These are phyloP conservation scores for Ramphastos sulfuratus DNA, from an alignment of 2,113 vertebrate species.

Conservation along the genomic window DNA sequence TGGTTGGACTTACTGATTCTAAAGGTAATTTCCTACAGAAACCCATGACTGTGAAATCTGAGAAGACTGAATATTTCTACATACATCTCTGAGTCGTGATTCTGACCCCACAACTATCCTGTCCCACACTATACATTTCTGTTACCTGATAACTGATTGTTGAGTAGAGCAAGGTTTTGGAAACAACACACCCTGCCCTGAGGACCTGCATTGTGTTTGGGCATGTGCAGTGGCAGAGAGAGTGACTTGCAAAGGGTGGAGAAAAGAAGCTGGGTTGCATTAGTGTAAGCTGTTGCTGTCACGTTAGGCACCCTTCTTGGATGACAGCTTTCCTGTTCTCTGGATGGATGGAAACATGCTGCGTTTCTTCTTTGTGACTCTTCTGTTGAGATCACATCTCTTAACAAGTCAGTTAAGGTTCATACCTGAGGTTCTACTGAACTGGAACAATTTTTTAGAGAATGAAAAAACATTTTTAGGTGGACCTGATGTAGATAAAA, in stretches of 20 bases:
- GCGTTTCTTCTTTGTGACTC: not conserved
- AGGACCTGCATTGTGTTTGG: not conserved
- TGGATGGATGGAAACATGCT: not conserved
- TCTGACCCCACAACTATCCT: not conserved
- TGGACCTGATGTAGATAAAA: not conserved
- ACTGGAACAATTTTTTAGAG: not conserved
- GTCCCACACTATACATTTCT: not conserved
- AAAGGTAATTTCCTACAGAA: too few relatives aligned
- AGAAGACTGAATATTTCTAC: not conserved
- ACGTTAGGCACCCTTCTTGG: not conserved
- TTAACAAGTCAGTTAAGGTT: not conserved
- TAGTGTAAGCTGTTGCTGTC: constrained; percentile 14
- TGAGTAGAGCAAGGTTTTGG: not conserved
- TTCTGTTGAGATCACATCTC: not conserved
- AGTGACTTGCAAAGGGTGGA: constrained; percentile 4
- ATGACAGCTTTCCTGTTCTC: constrained; percentile 36
- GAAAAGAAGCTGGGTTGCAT: not conserved
- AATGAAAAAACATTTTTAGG: not conserved
- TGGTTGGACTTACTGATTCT: too few relatives aligned
- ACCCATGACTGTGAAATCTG: not conserved
- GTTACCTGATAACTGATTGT: not conserved
- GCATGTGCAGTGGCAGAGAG: constrained; percentile 12
- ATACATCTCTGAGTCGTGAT: not conserved
- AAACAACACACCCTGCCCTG: not conserved
- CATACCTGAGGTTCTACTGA: not conserved